Conservation (phyloP, 2,888 invertebrate genomes). For the Esperia sulphurella region DNA sequence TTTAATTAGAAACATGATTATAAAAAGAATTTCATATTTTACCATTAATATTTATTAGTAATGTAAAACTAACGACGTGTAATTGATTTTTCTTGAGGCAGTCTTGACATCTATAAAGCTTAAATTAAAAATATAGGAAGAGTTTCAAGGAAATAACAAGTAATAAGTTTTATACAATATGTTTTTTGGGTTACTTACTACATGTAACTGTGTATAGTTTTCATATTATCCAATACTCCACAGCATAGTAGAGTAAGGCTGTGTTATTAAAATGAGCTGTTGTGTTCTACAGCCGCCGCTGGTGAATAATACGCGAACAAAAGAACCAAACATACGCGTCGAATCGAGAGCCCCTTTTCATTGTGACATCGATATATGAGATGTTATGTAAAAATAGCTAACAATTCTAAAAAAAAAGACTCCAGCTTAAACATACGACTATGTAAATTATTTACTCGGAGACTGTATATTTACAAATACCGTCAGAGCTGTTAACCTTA, state of each 20-base stretch:
- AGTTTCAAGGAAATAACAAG: no score
- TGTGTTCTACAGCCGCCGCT: conserved; percentile 47
- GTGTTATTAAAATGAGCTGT: conserved; percentile 54
- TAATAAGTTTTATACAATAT: no score
- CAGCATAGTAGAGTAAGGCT: conserved; percentile 15
- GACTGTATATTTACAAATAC: conserved; percentile 62
- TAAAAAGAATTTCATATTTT: no score
- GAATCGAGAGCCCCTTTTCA: conserved; percentile 59
- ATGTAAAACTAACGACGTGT: no score
- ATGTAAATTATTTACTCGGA: conserved; percentile 31
- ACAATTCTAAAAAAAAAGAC: conserved; percentile 29
- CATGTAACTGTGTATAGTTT: conserved; percentile 13
- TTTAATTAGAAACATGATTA: no score
- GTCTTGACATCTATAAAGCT: no score
- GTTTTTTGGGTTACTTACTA: no score
- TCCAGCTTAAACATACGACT: conserved; percentile 19
- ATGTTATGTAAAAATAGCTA: conserved; percentile 26
- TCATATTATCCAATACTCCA: conserved; percentile 23
- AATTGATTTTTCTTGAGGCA: no score
- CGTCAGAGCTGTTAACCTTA: conserved; percentile 53
- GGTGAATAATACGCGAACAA: conserved; percentile 61
- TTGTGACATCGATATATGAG: conserved; percentile 45
- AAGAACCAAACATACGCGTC: conserved; percentile 68
- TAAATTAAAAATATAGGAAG: no score
- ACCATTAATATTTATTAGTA: no score